Percentiles rank a stretch among this genome's conserved stretches.
Evolutionary conservation across 2,888 invertebrate genomes (phyloP).

Genomic region (Andrena minutula): DNA sequence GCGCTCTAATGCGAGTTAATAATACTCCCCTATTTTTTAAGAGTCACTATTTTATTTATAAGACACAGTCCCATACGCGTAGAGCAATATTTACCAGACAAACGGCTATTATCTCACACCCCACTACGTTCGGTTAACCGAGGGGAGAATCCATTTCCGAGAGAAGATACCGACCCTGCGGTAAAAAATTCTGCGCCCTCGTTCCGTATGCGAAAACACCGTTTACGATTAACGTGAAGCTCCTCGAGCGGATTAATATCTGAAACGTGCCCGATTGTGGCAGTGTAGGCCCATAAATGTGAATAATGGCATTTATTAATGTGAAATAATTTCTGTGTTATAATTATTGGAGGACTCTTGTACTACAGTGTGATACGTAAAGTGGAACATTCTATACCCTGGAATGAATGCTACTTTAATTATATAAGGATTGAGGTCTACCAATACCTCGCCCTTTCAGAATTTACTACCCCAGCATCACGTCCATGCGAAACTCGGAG

Average conservation of each 20-base stretch:
- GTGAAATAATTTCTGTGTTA: neutral
- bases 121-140: slow-evolving; percentile 44
- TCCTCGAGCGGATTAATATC: neutral
- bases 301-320: neutral
- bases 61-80: slow-evolving; percentile 67
- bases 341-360: neutral
- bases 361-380: too few species aligned
- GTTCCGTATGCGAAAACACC: slow-evolving; percentile 4
- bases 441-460: too few species aligned
- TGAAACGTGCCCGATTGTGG: neutral
- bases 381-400: too few species aligned
- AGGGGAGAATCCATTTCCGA: slow-evolving; percentile 49
- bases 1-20: slow-evolving; percentile 83
- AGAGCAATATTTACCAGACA: slow-evolving; percentile 66
- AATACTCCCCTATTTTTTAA: slow-evolving; percentile 82
- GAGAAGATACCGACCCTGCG: slow-evolving; percentile 35
- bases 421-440: too few species aligned
- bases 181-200: slow-evolving; percentile 51
- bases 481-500: too few species aligned
- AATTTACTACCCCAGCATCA: too few species aligned
- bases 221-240: slow-evolving; percentile 17
- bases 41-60: slow-evolving; percentile 81
- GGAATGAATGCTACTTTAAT: too few species aligned
- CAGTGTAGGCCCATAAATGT: neutral
- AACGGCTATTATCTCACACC: slow-evolving; percentile 66